Conservation (phyloP, 1,140 invertebrate genomes). For the Papilio xuthus region DNA sequence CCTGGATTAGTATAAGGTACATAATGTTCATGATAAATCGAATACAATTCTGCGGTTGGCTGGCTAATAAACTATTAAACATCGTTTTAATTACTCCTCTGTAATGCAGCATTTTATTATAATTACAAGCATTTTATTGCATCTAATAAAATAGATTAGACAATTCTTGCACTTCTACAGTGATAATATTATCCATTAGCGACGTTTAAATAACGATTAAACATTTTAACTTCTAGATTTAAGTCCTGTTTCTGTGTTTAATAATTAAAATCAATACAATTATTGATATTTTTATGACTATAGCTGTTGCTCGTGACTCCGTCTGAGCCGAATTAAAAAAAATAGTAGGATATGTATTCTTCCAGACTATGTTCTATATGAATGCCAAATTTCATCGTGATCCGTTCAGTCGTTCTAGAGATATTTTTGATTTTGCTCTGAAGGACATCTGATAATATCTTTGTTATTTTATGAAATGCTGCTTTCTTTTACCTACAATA, state of each 20-base stretch:
- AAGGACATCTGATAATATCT: neutral
- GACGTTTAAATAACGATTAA: neutral
- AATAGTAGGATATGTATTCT: too few species aligned
- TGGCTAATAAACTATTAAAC: neutral
- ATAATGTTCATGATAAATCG: neutral
- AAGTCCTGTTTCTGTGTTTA: neutral
- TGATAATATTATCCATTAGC: neutral
- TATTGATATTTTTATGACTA: too few species aligned
- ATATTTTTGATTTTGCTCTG: too few species aligned
- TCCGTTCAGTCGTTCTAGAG: too few species aligned
- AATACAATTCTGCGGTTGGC: neutral
- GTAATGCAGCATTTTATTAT: slow-evolving; percentile 2
- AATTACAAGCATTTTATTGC: slow-evolving; percentile 21
- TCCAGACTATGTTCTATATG: too few species aligned
- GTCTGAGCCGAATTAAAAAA: too few species aligned
- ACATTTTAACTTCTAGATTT: neutral
- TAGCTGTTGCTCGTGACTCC: too few species aligned
- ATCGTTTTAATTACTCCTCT: neutral
- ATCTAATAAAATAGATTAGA: slow-evolving; percentile 6
- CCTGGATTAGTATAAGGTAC: neutral
- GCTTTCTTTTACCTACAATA: neutral
- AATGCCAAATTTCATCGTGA: too few species aligned
- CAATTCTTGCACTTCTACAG: neutral
- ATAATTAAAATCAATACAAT: too few species aligned
- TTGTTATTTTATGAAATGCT: neutral